Evolutionary conservation across 1,140 invertebrate species (phyloP).

Genomic region (Portunus trituberculatus): DNA sequence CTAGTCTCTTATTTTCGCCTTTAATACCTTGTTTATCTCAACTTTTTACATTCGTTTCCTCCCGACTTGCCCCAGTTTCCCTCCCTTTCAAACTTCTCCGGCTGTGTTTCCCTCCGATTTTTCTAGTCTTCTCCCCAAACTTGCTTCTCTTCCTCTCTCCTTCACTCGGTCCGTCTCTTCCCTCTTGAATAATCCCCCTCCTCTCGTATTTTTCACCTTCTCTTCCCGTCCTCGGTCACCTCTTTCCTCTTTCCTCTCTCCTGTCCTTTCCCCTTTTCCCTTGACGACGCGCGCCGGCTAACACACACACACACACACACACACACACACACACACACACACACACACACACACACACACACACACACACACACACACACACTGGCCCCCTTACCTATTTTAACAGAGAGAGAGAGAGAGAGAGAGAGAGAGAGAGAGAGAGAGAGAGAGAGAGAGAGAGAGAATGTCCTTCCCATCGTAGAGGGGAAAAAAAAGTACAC

Average conservation of each 20-base stretch:
- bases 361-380: too few relatives aligned
- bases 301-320: too few relatives aligned
- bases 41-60: constrained; percentile 4
- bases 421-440: constrained; percentile 20
- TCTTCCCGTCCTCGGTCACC: not conserved
- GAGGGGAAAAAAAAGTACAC: not conserved
- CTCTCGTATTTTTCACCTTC: not conserved
- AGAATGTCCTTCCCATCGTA: not conserved
- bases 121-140: not conserved
- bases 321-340: too few relatives aligned
- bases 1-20: not conserved
- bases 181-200: not conserved
- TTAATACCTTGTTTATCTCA: not conserved
- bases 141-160: not conserved
- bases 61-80: not conserved
- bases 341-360: too few relatives aligned
- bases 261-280: too few relatives aligned
- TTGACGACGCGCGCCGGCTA: too few relatives aligned
- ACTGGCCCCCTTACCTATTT: too few relatives aligned
- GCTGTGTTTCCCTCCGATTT: constrained; percentile 6
- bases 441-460: constrained; percentile 20
- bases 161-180: not conserved
- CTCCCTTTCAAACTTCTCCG: not conserved
- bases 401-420: not conserved
- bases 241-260: not conserved